Percentiles rank a stretch among this genome's conserved stretches.
phyloP scores from a whole-genome alignment of 2,888 invertebrate genomes.

The Phaedon cochleariae region DNA sequence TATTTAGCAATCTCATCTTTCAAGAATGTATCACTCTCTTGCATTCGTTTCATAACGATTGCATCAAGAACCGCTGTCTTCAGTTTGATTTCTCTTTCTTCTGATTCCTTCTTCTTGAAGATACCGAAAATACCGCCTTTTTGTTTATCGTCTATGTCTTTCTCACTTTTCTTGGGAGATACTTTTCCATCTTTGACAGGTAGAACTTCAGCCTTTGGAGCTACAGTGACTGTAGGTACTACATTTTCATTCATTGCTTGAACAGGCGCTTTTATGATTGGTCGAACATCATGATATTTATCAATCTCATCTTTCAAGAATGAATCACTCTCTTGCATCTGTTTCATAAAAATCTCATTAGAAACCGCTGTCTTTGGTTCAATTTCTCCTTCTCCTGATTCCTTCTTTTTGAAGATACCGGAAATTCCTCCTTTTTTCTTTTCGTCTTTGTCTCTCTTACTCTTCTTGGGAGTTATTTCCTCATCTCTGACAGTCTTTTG shows the following conservation, averaged over 20 bases:
- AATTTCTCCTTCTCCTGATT: slow-evolving; percentile 1
- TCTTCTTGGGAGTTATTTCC: background rate
- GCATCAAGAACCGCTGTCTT: slow-evolving; percentile 14
- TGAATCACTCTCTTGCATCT: slow-evolving; percentile 16
- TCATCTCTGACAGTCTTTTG: background rate
- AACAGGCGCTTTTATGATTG: slow-evolving; percentile 24
- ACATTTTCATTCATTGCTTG: no score
- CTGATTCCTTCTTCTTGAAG: slow-evolving; percentile 27
- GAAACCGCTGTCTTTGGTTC: background rate
- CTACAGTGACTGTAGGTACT: background rate
- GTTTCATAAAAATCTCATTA: slow-evolving; percentile 5
- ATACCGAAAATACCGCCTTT: slow-evolving; percentile 28
- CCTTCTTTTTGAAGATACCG: slow-evolving; percentile 26
- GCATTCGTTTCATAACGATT: slow-evolving; percentile 31
- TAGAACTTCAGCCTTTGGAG: background rate
- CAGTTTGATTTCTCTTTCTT: slow-evolving; percentile 19
- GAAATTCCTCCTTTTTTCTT: slow-evolving; percentile 36
- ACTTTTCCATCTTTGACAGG: background rate
- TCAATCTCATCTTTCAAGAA: slow-evolving; percentile 46
- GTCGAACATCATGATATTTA: slow-evolving; percentile 43
- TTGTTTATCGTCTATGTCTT: slow-evolving; percentile 24
- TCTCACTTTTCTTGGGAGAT: background rate
- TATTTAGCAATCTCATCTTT: slow-evolving; percentile 43
- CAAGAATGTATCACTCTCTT: slow-evolving; percentile 43
- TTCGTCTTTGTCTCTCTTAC: slow-evolving; percentile 20